phyloP scores from a whole-genome alignment of 2,113 vertebrate genomes.

The Hystrix brachyura region DNA sequence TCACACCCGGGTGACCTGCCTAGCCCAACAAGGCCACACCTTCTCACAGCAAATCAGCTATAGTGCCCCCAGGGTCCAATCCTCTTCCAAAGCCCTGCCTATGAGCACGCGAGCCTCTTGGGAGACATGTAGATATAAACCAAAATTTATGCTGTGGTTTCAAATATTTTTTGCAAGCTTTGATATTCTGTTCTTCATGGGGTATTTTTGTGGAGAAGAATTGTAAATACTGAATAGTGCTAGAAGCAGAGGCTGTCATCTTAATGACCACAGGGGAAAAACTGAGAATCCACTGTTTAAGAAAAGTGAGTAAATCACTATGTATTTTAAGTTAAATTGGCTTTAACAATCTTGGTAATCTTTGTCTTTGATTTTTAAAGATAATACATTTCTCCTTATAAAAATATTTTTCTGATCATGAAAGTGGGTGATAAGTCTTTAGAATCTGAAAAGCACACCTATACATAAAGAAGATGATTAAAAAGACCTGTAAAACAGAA shows the following conservation, averaged over 20 bases:
- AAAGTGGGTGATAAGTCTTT: conserved; percentile 4
- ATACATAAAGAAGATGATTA: neutral
- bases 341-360: neutral
- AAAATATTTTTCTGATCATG: neutral
- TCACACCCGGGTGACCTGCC: neutral
- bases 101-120: neutral
- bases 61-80: neutral
- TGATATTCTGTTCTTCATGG: neutral
- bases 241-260: neutral
- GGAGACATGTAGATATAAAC: neutral
- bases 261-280: neutral
- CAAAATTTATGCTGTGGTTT: neutral
- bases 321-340: neutral
- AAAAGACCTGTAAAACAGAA: neutral
- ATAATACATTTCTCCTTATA: neutral
- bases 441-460: conserved; percentile 14
- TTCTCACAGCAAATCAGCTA: neutral
- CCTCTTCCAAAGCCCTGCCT: neutral
- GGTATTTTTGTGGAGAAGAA: neutral
- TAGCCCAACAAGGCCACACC: neutral
- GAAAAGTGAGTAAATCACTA: neutral
- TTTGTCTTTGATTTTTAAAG: conserved; percentile 22
- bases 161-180: neutral
- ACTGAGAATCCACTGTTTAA: accelerated
- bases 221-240: neutral